phyloP scores from a whole-genome alignment of 92 coral and sea anemone genomes.

The Zoanthus sansibaricus region DNA sequence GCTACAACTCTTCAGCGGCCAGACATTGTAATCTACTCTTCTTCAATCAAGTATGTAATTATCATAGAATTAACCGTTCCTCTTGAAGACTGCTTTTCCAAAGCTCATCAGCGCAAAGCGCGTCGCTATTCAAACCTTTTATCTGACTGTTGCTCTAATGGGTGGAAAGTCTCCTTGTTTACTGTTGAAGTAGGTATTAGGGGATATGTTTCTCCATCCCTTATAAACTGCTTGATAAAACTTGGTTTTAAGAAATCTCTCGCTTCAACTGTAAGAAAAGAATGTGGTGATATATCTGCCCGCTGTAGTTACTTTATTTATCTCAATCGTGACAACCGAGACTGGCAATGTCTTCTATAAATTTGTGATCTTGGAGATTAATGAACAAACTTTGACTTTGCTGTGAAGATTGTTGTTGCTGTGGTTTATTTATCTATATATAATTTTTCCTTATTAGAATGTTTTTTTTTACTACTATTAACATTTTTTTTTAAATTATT shows the following conservation, averaged over 20 bases:
- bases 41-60: too few relatives aligned
- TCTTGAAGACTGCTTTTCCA: too few relatives aligned
- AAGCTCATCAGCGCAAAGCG: too few relatives aligned
- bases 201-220: neutral
- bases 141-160: constrained; percentile 8
- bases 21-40: too few relatives aligned
- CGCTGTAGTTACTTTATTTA: constrained; percentile 10
- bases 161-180: constrained; percentile 4
- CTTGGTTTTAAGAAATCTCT: constrained; percentile 15
- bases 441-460: too few relatives aligned
- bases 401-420: too few relatives aligned
- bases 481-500: neutral
- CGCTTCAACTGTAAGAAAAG: constrained; percentile 1
- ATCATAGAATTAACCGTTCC: too few relatives aligned
- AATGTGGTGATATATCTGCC: neutral
- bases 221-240: neutral
- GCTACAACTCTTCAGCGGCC: too few relatives aligned
- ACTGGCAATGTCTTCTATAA: neutral
- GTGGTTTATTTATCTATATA: too few relatives aligned
- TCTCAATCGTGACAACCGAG: neutral
- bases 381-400: too few relatives aligned
- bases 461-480: too few relatives aligned
- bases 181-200: constrained; percentile 15
- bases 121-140: too few relatives aligned
- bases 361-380: neutral